Percentiles rank a stretch among this genome's conserved stretches.
phyloP scores from a whole-genome alignment of 2,888 invertebrate species.

The Pyrocoelia pectoralis region DNA sequence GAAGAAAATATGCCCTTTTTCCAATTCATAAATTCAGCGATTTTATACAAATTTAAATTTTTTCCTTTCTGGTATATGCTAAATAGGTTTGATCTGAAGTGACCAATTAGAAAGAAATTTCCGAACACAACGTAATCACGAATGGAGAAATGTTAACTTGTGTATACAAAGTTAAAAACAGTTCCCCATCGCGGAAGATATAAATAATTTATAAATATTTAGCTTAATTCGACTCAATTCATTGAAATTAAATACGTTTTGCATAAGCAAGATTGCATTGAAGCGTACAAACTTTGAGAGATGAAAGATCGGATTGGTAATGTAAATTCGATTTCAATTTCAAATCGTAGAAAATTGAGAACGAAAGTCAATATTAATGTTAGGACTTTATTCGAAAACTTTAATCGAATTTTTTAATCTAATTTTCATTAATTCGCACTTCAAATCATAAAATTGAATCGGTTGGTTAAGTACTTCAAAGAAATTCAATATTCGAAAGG shows the following conservation, averaged over 20 bases:
- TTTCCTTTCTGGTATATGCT: too few relatives aligned
- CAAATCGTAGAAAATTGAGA: slow-evolving; percentile 20
- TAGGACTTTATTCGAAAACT: slow-evolving; percentile 14
- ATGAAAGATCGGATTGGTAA: slow-evolving; percentile 21
- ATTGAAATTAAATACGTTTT: slow-evolving; percentile 15
- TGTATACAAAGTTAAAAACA: too few relatives aligned
- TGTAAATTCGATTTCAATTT: slow-evolving; percentile 23
- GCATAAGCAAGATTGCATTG: slow-evolving; percentile 19
- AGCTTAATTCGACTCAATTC: not conserved
- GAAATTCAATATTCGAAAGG: too few relatives aligned
- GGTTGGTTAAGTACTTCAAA: not conserved
- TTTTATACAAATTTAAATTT: too few relatives aligned
- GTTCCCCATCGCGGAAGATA: not conserved
- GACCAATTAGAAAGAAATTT: too few relatives aligned
- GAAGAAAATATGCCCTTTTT: too few relatives aligned
- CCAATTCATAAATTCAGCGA: too few relatives aligned
- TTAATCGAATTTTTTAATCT: slow-evolving; percentile 20
- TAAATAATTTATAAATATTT: slow-evolving; percentile 3
- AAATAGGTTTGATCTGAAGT: too few relatives aligned
- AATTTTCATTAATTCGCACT: slow-evolving; percentile 14
- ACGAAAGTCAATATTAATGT: slow-evolving; percentile 6
- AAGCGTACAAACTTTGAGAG: slow-evolving; percentile 17
- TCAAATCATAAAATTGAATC: not conserved
- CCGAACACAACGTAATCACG: too few relatives aligned
- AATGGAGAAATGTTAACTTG: too few relatives aligned